Base-by-base conservation (phyloP, 2,113 vertebrate species). In the Sula dactylatra region DNA sequence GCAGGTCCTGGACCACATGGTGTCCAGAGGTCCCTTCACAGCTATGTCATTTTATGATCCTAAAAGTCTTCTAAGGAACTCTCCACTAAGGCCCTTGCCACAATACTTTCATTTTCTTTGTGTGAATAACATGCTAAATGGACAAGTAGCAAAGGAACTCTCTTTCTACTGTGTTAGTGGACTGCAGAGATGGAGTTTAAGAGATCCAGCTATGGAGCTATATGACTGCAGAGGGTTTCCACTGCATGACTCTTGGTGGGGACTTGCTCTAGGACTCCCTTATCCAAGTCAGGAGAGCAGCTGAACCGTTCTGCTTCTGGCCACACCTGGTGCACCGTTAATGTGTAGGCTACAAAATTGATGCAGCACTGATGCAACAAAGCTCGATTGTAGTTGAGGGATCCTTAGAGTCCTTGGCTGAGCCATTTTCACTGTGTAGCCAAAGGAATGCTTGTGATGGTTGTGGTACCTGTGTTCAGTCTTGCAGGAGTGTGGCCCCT, bases 41-140 rank as follows among this genome's bases (percentile, higher is more conserved):
- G 6, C 42, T 89, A 13, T 1, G 1, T 42, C 13, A 49, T 70
- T 86, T 88, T 89, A 44, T 89, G n/a, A 80, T 91, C 69, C 50
- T 90, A 82, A 93, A 94, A 58, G 26, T 59, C 73, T 82, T 94
- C 66, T 92, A 26, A 79, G n/a, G 61, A 96, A 82, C 40, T 45
- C 80, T 95, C 10, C 52, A 54, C 38, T 84, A 69, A 92, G 76
- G 36, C 59, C 67, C 22, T 55, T 77, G 71, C 86, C 91, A 69
- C 90, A 90, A 92, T 64, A 89, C 55, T 93, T 95, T 56, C 34
- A 6, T 62, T 89, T 92, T 91, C 34, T 82, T 92, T 59, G 47
- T 67, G 47, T 82, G 44, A 70, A 19, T 89, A 86, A 62, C 42
- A 44, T 80, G 65, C 45, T 49, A 42, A 93, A 95, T 90, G 59